Percentiles rank a stretch among this genome's conserved stretches.
Evolutionary conservation across 2,888 invertebrate species (phyloP).

Genomic region (Aplocera efformata): DNA sequence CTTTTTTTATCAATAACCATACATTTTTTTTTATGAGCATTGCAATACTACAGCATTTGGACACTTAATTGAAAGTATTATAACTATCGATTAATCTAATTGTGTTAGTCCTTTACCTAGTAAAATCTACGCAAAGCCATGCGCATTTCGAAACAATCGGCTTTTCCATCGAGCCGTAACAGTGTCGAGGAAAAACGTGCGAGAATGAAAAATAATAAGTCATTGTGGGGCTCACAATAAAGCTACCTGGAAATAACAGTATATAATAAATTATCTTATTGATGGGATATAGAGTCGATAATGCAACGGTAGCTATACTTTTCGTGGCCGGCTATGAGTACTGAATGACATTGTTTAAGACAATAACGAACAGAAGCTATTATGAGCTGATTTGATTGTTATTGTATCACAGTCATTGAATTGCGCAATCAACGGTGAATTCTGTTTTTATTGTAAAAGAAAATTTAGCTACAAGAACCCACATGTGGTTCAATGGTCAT

Average conservation of each 20-base stretch:
- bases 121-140: conserved; percentile 15
- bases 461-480: neutral
- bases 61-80: neutral
- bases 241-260: neutral
- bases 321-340: conserved; percentile 21
- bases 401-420: conserved; percentile 12
- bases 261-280: conserved; percentile 12
- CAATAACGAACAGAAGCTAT: conserved; percentile 14
- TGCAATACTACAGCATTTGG: no score
- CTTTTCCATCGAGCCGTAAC: conserved; percentile 62
- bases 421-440: conserved; percentile 9
- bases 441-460: conserved; percentile 2
- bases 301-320: conserved; percentile 6
- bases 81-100: neutral
- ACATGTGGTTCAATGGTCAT: no score
- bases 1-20: no score
- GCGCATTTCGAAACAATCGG: conserved; percentile 59
- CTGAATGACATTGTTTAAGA: conserved; percentile 48
- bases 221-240: conserved; percentile 47
- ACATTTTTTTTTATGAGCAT: no score
- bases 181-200: conserved; percentile 77
- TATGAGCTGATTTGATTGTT: conserved; percentile 26
- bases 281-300: conserved; percentile 8
- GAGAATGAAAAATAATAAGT: conserved; percentile 67
- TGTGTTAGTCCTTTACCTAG: conserved; percentile 10